Evolutionary conservation across 2,797 vertebrate species (phyloP), one percentile per base, ranked within the genome.

Genomic region (Platalea minor): DNA sequence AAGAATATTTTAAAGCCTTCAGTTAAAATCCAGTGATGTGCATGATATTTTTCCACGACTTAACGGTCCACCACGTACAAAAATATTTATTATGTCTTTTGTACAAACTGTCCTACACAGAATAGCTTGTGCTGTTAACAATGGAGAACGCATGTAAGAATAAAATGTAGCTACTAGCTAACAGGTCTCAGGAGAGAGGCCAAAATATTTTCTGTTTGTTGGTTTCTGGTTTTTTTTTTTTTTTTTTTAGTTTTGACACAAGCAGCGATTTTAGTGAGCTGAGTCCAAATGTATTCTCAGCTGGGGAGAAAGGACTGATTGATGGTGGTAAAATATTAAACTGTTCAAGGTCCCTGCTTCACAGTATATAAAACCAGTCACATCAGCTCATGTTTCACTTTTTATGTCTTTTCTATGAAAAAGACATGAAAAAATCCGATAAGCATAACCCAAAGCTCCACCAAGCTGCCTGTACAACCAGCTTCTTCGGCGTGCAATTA

Each of bases 371-470:
- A 95, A 96, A 88, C 39, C 79, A 82, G 73, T 81, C 95, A 84
- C 77, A 73, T 95, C 94, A 96, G 83, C 80, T 97, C 94, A 95
- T 95, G 94, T 96, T 96, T 97, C 96, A 97, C 83, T 91, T 96
- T 93, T 92, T 94, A 92, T 92, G 94, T 73, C 89, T 96, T 92
- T 93, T 68, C 77, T 88, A 64, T 72, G 91, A 93, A 96, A 94
- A 94, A 89, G 75, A 60, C 68, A 64, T 74, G 16, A 68, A 91
- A 85, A 54, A 65, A 26, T 73, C 70, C 0, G 39, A 93, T 94
- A 93, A 94, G 88, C 43, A 14, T 6, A 84, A 43, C 43, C 45
- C 39, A 73, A 76, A 85, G 60, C 88, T 70, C 16, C 83, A 63
- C 45, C 82, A 51, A 74, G 53, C 84, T 83, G 68, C 68, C 53